Evolutionary conservation across 1,140 invertebrate species (phyloP), one percentile per base, ranked within the genome.

Genomic region (Drosophila arizonae): DNA sequence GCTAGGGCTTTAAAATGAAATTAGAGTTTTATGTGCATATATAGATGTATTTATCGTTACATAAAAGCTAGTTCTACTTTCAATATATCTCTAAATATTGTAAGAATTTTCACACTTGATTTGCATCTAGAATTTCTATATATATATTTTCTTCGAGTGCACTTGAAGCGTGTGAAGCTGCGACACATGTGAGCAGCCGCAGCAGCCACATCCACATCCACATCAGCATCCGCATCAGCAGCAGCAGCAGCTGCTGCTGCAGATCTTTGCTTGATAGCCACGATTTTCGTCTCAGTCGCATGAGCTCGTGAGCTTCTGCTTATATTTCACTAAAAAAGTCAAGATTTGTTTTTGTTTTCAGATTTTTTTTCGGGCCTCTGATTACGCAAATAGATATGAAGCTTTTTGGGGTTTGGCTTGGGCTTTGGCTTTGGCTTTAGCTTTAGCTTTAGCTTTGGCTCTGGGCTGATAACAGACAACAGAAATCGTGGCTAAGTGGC

Each of bases 401-500:
- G 17, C 45, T 28, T 13, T 17, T 5, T 45, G 26, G 26, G 4
- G 48, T 10, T 56, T 30, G 43, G 57, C 28, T 46, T 21, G 21
- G 28, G 36, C 11, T 15, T 6, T 10, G 6, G n/a, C 5, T 15
- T 6, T 11, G n/a, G n/a, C 13, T 17, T 41, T 30, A 30, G 17
- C 48, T 36, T 33, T 13, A 10, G n/a, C 21, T 24, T 24, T 24
- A 24, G 17, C 48, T 36, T 33, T 21, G 66, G 63, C 54, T 61
- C 39, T 72, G 57, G 57, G 58, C 56, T 73, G 77, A 77, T 71
- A 71, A 65, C 68, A 76, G 73, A 67, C 74, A 72, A 61, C 58
- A 39, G 63, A 72, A 86, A 86, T 80, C 81, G 71, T 86, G 77
- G 77, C 54, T 66, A 86, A 86, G 81, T 84, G 81, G 62, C 67